phyloP scores from a whole-genome alignment of 2,888 invertebrate genomes.

The Cheiracanthium punctorium region DNA sequence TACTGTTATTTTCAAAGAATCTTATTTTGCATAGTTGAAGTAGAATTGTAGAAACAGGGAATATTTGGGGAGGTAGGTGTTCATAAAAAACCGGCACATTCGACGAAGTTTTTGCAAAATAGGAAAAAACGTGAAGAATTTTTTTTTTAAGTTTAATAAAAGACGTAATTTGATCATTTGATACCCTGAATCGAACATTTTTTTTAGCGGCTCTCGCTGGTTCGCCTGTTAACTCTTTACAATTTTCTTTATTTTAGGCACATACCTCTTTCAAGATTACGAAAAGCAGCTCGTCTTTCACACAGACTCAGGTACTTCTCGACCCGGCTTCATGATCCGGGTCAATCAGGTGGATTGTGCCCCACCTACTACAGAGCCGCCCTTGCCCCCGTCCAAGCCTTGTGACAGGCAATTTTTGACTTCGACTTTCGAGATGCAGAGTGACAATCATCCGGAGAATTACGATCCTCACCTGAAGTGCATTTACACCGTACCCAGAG shows the following conservation, averaged over 20 bases:
- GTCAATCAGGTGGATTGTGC: conserved; percentile 61
- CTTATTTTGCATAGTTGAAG: too few relatives aligned
- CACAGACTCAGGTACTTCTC: conserved; percentile 65
- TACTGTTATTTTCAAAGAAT: too few relatives aligned
- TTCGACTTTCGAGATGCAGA: conserved; percentile 70
- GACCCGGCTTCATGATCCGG: conserved; percentile 68
- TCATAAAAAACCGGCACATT: too few relatives aligned
- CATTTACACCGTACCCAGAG: conserved; percentile 67
- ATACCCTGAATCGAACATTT: too few relatives aligned
- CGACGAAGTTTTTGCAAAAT: too few relatives aligned
- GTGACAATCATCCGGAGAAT: conserved; percentile 71
- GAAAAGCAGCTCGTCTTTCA: conserved; percentile 69
- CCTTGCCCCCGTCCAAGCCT: conserved; percentile 34
- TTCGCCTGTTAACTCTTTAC: too few relatives aligned
- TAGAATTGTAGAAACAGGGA: too few relatives aligned
- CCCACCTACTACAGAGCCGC: conserved; percentile 9
- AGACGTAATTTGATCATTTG: too few relatives aligned
- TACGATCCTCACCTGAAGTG: conserved; percentile 72
- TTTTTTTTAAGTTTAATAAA: too few relatives aligned
- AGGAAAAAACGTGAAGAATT: too few relatives aligned
- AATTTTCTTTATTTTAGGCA: conserved; percentile 30
- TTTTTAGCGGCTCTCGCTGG: too few relatives aligned
- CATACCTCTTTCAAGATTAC: conserved; percentile 70
- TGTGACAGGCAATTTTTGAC: conserved; percentile 68
- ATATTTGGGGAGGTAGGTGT: too few relatives aligned